These are phyloP conservation scores for Dolichopus griseipennis DNA, from an alignment of 2,888 invertebrate genomes.

Conservation along the genomic window DNA sequence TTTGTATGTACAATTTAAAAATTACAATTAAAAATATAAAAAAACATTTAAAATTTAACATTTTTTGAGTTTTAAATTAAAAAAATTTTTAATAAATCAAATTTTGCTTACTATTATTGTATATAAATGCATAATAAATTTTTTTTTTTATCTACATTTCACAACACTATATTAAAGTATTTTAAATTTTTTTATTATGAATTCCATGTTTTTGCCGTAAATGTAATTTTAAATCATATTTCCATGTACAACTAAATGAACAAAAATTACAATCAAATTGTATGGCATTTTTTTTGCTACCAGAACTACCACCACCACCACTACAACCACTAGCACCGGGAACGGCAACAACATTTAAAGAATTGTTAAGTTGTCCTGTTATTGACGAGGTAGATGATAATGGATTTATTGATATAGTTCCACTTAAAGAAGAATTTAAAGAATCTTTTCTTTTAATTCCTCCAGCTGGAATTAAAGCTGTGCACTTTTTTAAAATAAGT, in stretches of 20 bases:
- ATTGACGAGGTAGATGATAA: constrained; percentile 7
- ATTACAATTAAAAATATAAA: too few species aligned
- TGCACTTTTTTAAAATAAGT: background rate
- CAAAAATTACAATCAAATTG: constrained; percentile 42
- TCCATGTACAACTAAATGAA: constrained; percentile 42
- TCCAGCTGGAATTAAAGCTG: constrained; percentile 12
- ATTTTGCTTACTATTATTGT: background rate
- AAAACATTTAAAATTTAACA: too few species aligned
- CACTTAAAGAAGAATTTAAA: background rate
- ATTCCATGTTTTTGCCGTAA: constrained; percentile 43
- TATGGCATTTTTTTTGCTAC: constrained; percentile 31
- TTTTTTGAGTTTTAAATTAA: too few species aligned
- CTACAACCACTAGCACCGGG: background rate
- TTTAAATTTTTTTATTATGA: constrained; percentile 42
- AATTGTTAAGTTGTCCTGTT: background rate
- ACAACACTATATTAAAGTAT: too few species aligned
- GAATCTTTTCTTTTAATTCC: constrained; percentile 7
- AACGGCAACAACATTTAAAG: background rate
- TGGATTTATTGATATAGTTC: background rate
- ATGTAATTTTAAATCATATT: constrained; percentile 43
- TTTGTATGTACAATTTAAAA: background rate
- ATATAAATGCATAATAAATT: background rate
- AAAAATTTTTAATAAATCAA: background rate
- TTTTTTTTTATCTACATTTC: background rate
- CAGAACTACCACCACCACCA: constrained; percentile 18